Evolutionary conservation across 2,888 invertebrate genomes (phyloP).

Genomic region (Steinernema carpocapsae): DNA sequence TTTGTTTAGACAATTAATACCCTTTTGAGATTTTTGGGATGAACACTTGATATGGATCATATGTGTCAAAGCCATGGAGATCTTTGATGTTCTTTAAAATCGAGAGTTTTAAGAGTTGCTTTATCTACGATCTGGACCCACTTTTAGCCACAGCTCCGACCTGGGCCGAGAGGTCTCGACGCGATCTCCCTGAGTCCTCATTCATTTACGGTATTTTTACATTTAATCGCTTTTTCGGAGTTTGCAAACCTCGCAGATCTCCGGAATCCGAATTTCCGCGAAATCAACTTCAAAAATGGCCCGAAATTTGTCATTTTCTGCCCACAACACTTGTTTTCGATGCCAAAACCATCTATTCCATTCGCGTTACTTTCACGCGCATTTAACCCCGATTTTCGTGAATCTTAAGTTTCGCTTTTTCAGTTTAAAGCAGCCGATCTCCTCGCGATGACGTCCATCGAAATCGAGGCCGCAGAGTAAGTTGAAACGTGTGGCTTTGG

Average conservation of each 20-base stretch:
- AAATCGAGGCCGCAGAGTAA: slow-evolving; percentile 81
- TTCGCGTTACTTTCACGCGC: background rate
- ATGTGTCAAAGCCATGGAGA: no score
- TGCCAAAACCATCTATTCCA: no score
- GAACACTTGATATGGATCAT: no score
- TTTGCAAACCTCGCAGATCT: background rate
- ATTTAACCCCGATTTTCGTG: background rate
- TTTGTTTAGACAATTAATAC: no score
- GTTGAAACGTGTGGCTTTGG: slow-evolving; percentile 47
- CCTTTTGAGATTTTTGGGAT: no score
- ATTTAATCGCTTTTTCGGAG: background rate
- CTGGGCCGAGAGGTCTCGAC: background rate
- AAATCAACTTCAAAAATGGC: no score
- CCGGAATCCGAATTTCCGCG: background rate
- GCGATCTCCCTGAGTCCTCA: background rate
- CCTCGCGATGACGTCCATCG: slow-evolving; percentile 75
- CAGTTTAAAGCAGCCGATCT: background rate
- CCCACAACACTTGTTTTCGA: no score
- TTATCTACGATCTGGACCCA: background rate
- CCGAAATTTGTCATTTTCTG: no score
- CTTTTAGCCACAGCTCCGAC: background rate
- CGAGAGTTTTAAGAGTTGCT: no score
- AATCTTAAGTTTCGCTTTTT: slow-evolving; percentile 2
- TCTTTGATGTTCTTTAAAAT: no score
- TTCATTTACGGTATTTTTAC: background rate